Conservation (phyloP, 2,113 vertebrate species). For the Butorides virescens region DNA sequence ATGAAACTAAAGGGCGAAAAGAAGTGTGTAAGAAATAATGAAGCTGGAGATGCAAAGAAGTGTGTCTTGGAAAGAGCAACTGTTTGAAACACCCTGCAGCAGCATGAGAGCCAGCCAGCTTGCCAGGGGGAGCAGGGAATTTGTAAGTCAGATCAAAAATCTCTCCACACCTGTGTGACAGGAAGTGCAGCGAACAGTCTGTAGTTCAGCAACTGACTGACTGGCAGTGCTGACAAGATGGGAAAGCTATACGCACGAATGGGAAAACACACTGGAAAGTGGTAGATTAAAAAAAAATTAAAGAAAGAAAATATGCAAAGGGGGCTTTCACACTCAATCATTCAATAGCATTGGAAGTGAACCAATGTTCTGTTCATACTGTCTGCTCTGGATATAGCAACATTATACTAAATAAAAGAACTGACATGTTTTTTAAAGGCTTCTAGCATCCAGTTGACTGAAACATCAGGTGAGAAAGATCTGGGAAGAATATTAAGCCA, state of each 20-base stretch:
- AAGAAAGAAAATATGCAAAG: conserved; percentile 3
- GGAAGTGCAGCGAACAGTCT: background rate
- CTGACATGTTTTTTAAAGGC: background rate
- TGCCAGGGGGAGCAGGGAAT: background rate
- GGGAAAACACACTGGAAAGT: conserved; percentile 51
- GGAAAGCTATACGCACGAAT: background rate
- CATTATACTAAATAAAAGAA: conserved; percentile 16
- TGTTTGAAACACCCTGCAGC: background rate
- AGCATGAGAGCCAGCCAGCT: background rate
- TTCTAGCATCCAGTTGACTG: conserved; percentile 8
- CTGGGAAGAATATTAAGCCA: conserved; percentile 16
- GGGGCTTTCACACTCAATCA: conserved; percentile 30
- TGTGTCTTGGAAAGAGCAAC: background rate
- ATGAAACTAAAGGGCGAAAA: background rate
- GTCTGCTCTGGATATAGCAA: background rate
- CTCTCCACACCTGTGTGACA: conserved; percentile 50
- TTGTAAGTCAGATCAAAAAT: conserved; percentile 26
- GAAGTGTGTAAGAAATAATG: background rate
- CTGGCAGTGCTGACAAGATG: conserved; percentile 20
- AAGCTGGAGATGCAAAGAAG: background rate
- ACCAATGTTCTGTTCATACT: conserved; percentile 36
- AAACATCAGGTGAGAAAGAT: conserved; percentile 39
- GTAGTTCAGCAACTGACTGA: background rate
- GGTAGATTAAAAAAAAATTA: background rate
- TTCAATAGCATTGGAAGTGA: conserved; percentile 32